phyloP scores from a whole-genome alignment of 2,797 vertebrate species.

The Psittacula derbiana region DNA sequence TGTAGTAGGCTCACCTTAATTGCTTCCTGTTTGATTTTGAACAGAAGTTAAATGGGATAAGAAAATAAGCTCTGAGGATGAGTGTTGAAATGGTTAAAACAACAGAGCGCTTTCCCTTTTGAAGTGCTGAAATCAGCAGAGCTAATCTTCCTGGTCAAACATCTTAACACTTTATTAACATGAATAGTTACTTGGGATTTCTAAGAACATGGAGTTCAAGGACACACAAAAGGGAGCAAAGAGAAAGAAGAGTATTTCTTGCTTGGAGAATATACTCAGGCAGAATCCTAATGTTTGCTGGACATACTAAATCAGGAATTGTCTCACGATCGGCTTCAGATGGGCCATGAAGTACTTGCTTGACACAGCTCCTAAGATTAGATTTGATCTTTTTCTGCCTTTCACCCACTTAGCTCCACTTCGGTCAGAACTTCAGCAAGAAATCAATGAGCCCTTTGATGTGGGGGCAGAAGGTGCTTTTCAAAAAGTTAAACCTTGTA shows the following conservation, averaged over 20 bases:
- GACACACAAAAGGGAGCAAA: not conserved
- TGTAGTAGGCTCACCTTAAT: conserved; percentile 50
- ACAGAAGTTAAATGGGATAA: conserved; percentile 31
- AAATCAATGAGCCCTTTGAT: not conserved
- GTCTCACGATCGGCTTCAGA: not conserved
- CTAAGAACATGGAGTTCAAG: conserved; percentile 7
- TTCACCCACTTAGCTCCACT: not conserved
- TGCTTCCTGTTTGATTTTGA: conserved; percentile 62
- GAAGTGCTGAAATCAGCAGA: conserved; percentile 37
- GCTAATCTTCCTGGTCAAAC: conserved; percentile 11
- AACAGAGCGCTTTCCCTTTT: conserved; percentile 30
- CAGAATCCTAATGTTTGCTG: not conserved
- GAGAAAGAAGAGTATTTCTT: not conserved
- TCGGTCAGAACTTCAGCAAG: not conserved
- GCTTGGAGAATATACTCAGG: not conserved
- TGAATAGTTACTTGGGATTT: conserved; percentile 8
- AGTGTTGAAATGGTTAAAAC: conserved; percentile 37
- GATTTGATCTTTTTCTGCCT: not conserved
- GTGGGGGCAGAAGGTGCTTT: not conserved
- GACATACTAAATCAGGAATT: not conserved
- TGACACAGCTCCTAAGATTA: not conserved
- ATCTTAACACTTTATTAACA: not conserved
- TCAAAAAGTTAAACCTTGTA: not conserved
- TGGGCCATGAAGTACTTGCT: not conserved
- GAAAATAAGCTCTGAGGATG: conserved; percentile 43